A percentile compares a stretch with the other conserved stretches of the same genome.
phyloP scores from a whole-genome alignment of 2,113 vertebrate species.

The Madoqua kirkii region DNA sequence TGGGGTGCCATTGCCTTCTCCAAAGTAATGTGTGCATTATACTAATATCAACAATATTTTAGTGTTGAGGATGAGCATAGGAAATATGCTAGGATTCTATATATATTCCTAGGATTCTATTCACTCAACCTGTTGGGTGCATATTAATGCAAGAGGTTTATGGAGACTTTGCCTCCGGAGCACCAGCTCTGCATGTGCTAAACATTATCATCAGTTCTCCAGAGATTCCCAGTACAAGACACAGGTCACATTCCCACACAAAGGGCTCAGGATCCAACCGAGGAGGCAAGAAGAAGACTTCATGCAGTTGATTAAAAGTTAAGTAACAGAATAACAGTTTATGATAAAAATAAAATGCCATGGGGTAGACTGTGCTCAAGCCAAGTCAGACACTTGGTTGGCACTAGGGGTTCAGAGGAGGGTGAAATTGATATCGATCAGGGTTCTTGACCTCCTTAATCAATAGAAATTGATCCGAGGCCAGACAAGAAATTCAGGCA shows the following conservation, averaged over 20 bases:
- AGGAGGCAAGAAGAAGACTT: background rate
- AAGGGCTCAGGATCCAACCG: fast-evolving
- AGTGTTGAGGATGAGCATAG: background rate
- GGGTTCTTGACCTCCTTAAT: background rate
- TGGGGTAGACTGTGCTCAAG: background rate
- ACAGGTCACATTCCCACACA: background rate
- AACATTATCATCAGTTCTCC: background rate
- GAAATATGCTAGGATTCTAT: too few species aligned
- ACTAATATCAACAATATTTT: background rate
- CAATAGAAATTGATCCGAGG: background rate
- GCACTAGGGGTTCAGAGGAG: background rate
- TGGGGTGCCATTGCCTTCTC: too few species aligned
- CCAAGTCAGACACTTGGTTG: background rate
- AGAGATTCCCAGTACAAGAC: background rate
- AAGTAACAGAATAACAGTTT: background rate
- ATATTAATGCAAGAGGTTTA: background rate
- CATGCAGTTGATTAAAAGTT: background rate
- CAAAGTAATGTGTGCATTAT: background rate
- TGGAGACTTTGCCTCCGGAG: background rate
- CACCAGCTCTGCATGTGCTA: background rate
- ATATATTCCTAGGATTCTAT: background rate
- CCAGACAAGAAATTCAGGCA: background rate
- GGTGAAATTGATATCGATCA: background rate
- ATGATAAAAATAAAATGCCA: background rate
- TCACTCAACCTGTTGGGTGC: background rate